Evolutionary conservation across 2,113 vertebrate species (phyloP).

Genomic region (Myotis lucifugus): DNA sequence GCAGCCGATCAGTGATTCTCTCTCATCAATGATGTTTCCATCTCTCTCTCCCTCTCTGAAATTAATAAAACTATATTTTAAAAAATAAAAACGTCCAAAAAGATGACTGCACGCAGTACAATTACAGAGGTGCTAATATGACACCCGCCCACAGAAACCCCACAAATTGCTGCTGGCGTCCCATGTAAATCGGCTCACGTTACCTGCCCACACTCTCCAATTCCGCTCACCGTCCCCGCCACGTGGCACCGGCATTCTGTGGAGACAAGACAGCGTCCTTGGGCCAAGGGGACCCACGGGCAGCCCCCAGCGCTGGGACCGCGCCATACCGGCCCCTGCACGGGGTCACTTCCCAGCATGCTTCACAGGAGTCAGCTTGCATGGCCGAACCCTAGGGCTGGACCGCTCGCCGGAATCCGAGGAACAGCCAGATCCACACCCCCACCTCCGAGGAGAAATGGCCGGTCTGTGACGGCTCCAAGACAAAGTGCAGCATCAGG

Average conservation of each 20-base stretch:
- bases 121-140: background rate
- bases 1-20: too few relatives aligned
- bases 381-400: background rate
- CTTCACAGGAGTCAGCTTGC: background rate
- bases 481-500: background rate
- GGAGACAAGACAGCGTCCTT: conserved; percentile 31
- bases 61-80: too few relatives aligned
- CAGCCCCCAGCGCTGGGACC: background rate
- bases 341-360: background rate
- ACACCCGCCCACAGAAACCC: background rate
- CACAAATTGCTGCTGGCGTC: rapidly evolving
- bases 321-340: background rate
- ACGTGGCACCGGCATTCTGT: conserved; percentile 92
- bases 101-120: rapidly evolving
- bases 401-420: background rate
- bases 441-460: background rate
- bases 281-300: background rate
- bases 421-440: background rate
- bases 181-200: background rate
- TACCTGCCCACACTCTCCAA: conserved; percentile 94
- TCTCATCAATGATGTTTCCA: too few relatives aligned
- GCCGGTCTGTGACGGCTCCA: background rate
- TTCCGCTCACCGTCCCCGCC: conserved; percentile 91
- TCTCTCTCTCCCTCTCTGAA: too few relatives aligned
- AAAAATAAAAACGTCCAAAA: background rate